Evolutionary conservation across 2,888 invertebrate genomes (phyloP), one percentile per base, ranked within the genome.

Genomic region (Melanostoma scalare): DNA sequence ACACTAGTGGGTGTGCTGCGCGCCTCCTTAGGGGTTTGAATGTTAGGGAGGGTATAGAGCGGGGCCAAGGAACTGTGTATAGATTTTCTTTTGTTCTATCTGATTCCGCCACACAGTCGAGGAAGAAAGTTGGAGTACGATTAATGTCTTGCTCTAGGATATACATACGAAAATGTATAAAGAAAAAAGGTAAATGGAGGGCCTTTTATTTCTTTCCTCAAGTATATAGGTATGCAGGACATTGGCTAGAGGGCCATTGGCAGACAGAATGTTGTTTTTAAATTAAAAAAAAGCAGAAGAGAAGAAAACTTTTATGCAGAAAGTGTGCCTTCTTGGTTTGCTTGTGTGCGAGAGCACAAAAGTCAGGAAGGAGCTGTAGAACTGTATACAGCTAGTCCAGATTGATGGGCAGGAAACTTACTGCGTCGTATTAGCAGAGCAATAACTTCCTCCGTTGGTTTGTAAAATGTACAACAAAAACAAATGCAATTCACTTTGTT

Each of bases 211-310:
- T 65, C 58, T 50, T 46, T 42, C 63, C 30, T 55, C 35, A 38
- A 69, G 55, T 74, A 84, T 78, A 75, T 84, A 69, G 84, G 84
- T 79, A 84, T 84, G 74, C 84, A 84, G 84, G 78, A 84, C 82
- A 82, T 69, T 82, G 82, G 77, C 77, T 73, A 82, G 82, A 82
- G 77, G 79, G 84, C 78, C 78, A 71, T 84, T 84, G 84, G 84
- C 84, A 84, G 84, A 79, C 79, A 75, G 74, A 84, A 71, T 74
- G 61, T 78, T 77, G 74, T 75, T 84, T 84, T 79, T 79, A 75
- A 79, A 75, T 78, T 55, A 55, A 77, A 73, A 67, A 20, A 20
- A 20, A 20, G 20, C 0, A 20, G 20, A 20, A 20, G 20, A 20
- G 20, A 20, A 20, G 20, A 20, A 20, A 20, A 40, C 61, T 68